Evolutionary conservation across 2,888 invertebrate genomes (phyloP).

Genomic region (Polyommatus iphigenia): DNA sequence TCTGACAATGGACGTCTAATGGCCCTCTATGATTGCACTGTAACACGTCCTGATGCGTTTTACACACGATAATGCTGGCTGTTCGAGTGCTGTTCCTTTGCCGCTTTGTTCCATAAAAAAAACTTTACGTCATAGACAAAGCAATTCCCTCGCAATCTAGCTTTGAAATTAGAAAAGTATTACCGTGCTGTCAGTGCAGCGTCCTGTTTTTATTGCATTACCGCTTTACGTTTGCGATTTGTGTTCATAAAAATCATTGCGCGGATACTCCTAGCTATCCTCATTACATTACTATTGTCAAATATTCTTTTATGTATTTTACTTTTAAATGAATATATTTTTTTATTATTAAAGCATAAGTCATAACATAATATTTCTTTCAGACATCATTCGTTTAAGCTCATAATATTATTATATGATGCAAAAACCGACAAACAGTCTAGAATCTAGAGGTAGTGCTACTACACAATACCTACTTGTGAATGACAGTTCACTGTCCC

Average conservation of each 20-base stretch:
- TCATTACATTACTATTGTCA: neutral
- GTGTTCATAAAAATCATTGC: neutral
- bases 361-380: too few relatives aligned
- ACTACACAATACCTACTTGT: neutral
- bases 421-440: too few relatives aligned
- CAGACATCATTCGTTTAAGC: too few relatives aligned
- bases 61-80: constrained; percentile 34
- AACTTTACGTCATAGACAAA: constrained; percentile 11
- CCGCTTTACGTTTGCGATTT: neutral
- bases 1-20: constrained; percentile 36
- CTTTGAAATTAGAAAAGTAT: constrained; percentile 22
- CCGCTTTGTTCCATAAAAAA: constrained; percentile 21
- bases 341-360: too few relatives aligned
- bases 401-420: too few relatives aligned
- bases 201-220: constrained; percentile 1
- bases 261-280: neutral
- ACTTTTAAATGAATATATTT: too few relatives aligned
- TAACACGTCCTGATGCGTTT: constrained; percentile 41
- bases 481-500: constrained; percentile 18
- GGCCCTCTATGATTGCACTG: constrained; percentile 38
- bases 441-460: neutral
- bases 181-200: neutral
- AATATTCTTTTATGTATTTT: too few relatives aligned
- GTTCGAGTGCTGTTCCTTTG: constrained; percentile 23
- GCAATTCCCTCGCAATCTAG: constrained; percentile 8